Evolutionary conservation across 2,113 vertebrate genomes (phyloP), one percentile per base, ranked within the genome.

Genomic region (Syngnathus floridae): DNA sequence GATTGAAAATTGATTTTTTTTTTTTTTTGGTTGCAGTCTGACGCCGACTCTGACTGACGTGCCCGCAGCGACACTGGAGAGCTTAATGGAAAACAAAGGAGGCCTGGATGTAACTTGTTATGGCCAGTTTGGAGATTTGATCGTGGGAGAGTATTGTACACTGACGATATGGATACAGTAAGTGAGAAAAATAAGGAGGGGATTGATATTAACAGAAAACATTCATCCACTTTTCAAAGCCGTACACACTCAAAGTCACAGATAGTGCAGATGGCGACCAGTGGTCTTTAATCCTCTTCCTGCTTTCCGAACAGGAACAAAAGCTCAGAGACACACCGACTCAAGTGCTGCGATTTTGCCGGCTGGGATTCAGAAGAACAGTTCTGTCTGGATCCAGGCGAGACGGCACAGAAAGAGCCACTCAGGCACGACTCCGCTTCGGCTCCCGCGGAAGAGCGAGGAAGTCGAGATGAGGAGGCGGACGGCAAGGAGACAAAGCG

Each of bases 331-430:
- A 82, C 75, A 7, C 94, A 93, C 19, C 84, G 56, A n/a, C 82
- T 99, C 64, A 87, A 93, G 76, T 86, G 81, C 81, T 97, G 92
- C 76, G 92, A 84, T 70, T 90, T 98, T 79, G 93, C 92, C 59
- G 93, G 93, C 79, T 97, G 95, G 95, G 91, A 98, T 75, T 93
- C 92, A 64, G 82, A 86, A 56, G 88, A 89, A 22, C 95, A 96
- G 65, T 98, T 98, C 81, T 81, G 73, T 8, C 37, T 91, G 37
- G 31, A 75, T 13, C 3, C 51, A n/a, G 26, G 54, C 21, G 26
- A 51, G 67, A 64, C 19, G 64, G 40, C 16, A 17, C 43, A 2
- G 45, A 22, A 40, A 65, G 10, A 63, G 2, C 26, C 21, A n/a
- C 4, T 10, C 3, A 1, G 10, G 21, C 38, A 54, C 59, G 35